These are phyloP conservation scores for Rafetus swinhoei DNA, from an alignment of 2,113 vertebrate genomes.

Conservation along the genomic window DNA sequence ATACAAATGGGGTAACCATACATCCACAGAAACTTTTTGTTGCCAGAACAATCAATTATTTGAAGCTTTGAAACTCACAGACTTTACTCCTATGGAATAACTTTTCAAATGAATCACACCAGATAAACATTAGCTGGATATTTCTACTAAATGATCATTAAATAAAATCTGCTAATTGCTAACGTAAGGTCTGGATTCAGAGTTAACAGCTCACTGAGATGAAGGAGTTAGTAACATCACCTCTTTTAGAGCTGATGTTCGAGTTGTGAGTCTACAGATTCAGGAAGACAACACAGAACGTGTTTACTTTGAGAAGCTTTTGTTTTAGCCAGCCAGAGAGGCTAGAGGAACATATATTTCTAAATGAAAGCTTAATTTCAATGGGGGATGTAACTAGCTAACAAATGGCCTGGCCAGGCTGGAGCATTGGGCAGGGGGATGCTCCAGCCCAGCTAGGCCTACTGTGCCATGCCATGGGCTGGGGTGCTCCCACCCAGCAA, in stretches of 20 bases:
- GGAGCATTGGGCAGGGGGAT: too few relatives aligned
- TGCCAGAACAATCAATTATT: background rate
- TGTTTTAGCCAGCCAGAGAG: background rate
- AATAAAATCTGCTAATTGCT: background rate
- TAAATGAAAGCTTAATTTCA: background rate
- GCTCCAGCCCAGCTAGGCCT: too few relatives aligned
- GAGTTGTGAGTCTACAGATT: background rate
- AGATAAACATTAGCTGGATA: background rate
- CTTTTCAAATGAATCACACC: background rate
- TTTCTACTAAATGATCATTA: background rate
- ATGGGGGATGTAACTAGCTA: too few relatives aligned
- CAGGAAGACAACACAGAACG: constrained; percentile 32
- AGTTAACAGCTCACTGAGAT: constrained; percentile 9
- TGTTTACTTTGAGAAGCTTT: background rate
- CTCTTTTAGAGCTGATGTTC: constrained; percentile 3
- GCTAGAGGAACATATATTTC: background rate
- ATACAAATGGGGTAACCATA: background rate
- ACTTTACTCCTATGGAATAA: background rate
- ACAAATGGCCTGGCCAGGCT: too few relatives aligned
- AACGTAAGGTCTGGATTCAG: background rate
- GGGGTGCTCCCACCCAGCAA: too few relatives aligned
- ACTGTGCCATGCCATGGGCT: too few relatives aligned
- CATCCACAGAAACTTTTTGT: constrained; percentile 2
- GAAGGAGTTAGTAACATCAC: constrained; percentile 13
- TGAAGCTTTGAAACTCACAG: background rate